Evolutionary conservation across 2,797 vertebrate genomes (phyloP), one percentile per base, ranked within the genome.

Genomic region (Myiotriccus ornatus): DNA sequence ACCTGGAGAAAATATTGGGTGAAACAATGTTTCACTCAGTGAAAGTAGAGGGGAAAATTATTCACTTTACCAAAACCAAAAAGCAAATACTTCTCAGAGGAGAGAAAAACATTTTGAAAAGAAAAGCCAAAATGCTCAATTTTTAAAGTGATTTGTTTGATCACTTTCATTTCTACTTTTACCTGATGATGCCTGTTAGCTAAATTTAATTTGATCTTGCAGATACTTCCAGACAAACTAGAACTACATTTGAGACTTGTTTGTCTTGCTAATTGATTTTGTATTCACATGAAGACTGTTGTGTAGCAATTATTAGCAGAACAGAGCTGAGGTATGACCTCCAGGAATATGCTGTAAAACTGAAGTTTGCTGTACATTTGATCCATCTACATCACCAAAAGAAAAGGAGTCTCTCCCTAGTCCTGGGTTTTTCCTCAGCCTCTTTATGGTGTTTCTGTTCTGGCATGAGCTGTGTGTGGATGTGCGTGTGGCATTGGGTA

Each of bases 321-420:
- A 79, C 13, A 57, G 34, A 69, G 6, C 27, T 91, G 41, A 87
- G 28, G 12, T 37, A 32, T 52, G 21, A 57, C 50, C 12, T 75
- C 19, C 23, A 83, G 78, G 87, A 79, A 76, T n/a, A 69, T 9
- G 10, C 21, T 76, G 12, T 65, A 50, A 75, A 89, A n/a, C 23
- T 22, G 47, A 84, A 52, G 46, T 56, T 84, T 53, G 16, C 28
- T 44, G 12, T 53, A 16, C 21, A 28, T 79, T 91, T 68, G 23
- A 73, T 55, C 23, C 20, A 56, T 34, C 20, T 75, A 7, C 12
- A 64, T 28, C 41, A 60, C 34, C 9, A n/a, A 50, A 93, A 41
- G 12, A 32, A 47, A 81, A n/a, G 0, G 13, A 44, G 3, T 10
- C 2, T 4, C 3, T 81, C 12, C 18, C 12, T 50, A 17, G 4